Base-by-base conservation (phyloP, 2,797 vertebrate genomes). In the Anomalospiza imberbis region DNA sequence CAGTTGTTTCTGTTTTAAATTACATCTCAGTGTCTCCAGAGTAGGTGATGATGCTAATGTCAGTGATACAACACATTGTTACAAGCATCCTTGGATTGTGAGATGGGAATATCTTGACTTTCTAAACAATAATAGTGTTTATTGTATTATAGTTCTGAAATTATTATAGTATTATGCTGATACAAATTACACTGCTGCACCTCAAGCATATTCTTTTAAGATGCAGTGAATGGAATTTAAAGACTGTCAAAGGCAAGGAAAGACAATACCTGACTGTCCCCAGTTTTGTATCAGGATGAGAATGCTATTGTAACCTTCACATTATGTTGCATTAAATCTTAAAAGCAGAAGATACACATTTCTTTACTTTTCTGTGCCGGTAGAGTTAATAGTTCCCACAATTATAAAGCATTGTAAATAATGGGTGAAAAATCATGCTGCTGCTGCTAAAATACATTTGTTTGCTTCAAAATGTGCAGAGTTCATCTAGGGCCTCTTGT, bases 61-160 rank as follows among this genome's bases (percentile, higher is more conserved):
- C 90, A 96, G 65, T 55, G 77, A 90, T 75, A 84, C 40, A 92
- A 87, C 87, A 97, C 90, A 95, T 45, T 91, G 77, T 88, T 79
- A 88, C 73, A 92, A 88, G 55, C 73, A 94, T 94, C 66, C 73
- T 86, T 85, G 88, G 76, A 78, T 96, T 75, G 95, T 88, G 68
- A 90, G 76, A 66, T 55, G 44, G 53, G 81, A 93, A 81, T 94
- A 91, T 79, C 63, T 94, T 90, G 80, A 89, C 89, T 91, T 88
- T 88, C 63, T 74, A 94, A 92, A 63, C 90, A 91, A 70, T 54
- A 17, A 65, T 13, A 40, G 60, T 84, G 54, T 73, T 93, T 32
- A 93, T 78, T 86, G 88, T 74, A 85, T 93, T 80, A 65, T 58
- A 84, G 60, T 80, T 75, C 88, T 87, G 53, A 76, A 80, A 91